Base-by-base conservation (phyloP, 2,888 invertebrate species). In the Parelbella ahira region DNA sequence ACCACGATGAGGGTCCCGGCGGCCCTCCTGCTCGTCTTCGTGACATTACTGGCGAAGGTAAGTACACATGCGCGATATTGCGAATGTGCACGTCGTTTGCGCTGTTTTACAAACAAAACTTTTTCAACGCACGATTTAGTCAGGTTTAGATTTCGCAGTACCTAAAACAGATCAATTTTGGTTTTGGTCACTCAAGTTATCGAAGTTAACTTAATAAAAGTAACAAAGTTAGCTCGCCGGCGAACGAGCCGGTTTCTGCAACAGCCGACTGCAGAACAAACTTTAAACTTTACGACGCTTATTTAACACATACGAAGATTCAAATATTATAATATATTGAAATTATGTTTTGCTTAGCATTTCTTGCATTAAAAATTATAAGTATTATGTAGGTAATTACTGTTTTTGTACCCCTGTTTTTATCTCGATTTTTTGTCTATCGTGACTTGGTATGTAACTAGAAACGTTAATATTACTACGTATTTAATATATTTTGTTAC, bases 21-120 rank as follows among this genome's bases (percentile, higher is more conserved):
- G 64, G 64, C 68, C 65, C 68, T 81, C 48, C 65, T 78, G 52
- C 58, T 80, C 57, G 54, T 74, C 51, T 48, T 63, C 49, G 47
- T 58, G 47, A 36, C 65, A 30, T 45, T 64, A 4, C 36, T 56
- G 1, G 50, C 54, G 15, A 55, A 61, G 61, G 68, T 68, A 54
- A 62, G 60, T 57, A 30, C 21, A 20, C 21, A 20, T 19, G 3
- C 20, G 43, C 37, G 33, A 39, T 20, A 48, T 30, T 43, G 47
- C 49, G 44, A 57, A 51, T 37, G 44, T 44, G 10, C 19, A n/a
- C 8, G 29, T 3, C 9, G 15, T 42, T 29, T 28, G 36, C 36
- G 36, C 33, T 11, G 23, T 43, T 34, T 34, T 28, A 4, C 13
- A 25, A n/a, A 43, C 36, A 42, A 42, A 50, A 46, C 37, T 46